These are phyloP conservation scores for Hydrozoanthus gracilis DNA, from an alignment of 92 coral and sea anemone species.

Conservation along the genomic window DNA sequence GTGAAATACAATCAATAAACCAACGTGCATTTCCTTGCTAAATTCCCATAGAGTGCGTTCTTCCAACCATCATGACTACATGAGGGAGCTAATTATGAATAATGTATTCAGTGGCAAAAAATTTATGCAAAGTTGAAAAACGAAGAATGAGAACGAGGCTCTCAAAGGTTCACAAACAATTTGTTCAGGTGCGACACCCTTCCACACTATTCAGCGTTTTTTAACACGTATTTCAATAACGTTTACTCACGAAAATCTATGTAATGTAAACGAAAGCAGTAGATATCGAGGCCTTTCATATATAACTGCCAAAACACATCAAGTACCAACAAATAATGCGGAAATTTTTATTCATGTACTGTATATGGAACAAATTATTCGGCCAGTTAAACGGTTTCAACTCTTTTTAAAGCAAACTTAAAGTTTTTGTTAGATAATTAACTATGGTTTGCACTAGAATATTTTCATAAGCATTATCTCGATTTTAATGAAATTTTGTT, in stretches of 20 bases:
- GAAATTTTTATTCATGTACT: not conserved
- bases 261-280: not conserved
- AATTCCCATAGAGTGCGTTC: slow-evolving; percentile 33
- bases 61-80: slow-evolving; percentile 30
- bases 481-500: no score
- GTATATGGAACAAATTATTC: no score
- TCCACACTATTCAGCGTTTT: slow-evolving; percentile 15
- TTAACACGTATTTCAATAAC: not conserved
- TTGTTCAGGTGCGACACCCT: slow-evolving; percentile 41
- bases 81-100: slow-evolving; percentile 51
- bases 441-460: no score
- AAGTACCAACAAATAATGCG: not conserved
- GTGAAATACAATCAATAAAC: slow-evolving; percentile 31
- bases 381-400: no score
- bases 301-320: slow-evolving; percentile 21
- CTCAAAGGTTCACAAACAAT: not conserved
- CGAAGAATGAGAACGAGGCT: slow-evolving; percentile 17
- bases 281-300: not conserved
- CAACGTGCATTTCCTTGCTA: slow-evolving; percentile 50
- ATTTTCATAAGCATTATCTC: no score
- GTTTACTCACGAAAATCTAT: not conserved
- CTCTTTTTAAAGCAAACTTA: no score
- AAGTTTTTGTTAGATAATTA: no score
- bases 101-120: slow-evolving; percentile 13
- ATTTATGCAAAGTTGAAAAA: slow-evolving; percentile 31